Evolutionary conservation across 2,888 invertebrate genomes (phyloP).

Genomic region (Sclerodermus sp.): DNA sequence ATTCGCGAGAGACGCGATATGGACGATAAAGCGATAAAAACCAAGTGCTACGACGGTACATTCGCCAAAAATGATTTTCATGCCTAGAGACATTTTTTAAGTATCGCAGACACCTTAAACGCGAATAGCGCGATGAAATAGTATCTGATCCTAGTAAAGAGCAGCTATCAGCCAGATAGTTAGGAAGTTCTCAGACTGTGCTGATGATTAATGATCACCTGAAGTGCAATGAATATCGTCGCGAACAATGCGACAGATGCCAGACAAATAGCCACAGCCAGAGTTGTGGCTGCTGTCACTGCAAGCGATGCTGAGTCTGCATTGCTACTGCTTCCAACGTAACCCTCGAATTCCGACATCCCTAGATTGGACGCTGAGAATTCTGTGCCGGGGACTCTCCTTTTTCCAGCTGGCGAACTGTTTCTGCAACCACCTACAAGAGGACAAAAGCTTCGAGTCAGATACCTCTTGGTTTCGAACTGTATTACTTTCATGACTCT

Average conservation of each 20-base stretch:
- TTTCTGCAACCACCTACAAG: conserved; percentile 71
- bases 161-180: too few species aligned
- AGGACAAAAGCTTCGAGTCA: not conserved
- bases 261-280: conserved; percentile 69
- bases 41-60: too few species aligned
- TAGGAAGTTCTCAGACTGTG: too few species aligned
- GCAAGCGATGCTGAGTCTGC: conserved; percentile 51
- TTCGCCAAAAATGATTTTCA: too few species aligned
- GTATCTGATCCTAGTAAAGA: too few species aligned
- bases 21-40: too few species aligned
- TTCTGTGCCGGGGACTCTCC: conserved; percentile 68
- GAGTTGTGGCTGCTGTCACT: conserved; percentile 68
- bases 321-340: conserved; percentile 27
- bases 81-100: too few species aligned
- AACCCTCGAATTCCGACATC: conserved; percentile 27
- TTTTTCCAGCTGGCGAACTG: conserved; percentile 73
- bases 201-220: conserved; percentile 60
- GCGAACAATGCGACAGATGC: conserved; percentile 72
- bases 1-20: too few species aligned
- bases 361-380: conserved; percentile 38
- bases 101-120: too few species aligned
- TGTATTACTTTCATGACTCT: not conserved
- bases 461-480: not conserved
- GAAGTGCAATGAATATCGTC: conserved; percentile 71
- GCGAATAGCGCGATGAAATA: too few species aligned